phyloP scores from a whole-genome alignment of 1,140 invertebrate genomes.

The Bombyx mandarina region DNA sequence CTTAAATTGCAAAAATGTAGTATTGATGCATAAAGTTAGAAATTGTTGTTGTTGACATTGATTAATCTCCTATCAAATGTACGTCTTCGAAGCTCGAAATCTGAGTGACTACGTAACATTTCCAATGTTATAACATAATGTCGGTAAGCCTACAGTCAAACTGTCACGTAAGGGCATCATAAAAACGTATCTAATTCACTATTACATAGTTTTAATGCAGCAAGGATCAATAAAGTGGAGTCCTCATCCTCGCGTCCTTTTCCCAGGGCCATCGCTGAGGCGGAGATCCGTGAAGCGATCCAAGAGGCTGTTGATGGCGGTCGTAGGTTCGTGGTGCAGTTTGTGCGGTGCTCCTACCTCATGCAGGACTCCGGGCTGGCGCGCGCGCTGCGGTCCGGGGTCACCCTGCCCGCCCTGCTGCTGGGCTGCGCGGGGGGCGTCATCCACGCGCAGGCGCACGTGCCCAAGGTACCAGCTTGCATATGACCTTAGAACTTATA shows the following conservation, averaged over 20 bases:
- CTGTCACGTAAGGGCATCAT: too few species aligned
- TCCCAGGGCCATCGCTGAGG: slow-evolving; percentile 41
- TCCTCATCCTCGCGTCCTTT: not conserved
- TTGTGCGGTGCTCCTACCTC: slow-evolving; percentile 59
- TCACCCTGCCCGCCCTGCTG: slow-evolving; percentile 1
- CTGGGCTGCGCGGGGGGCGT: slow-evolving; percentile 6
- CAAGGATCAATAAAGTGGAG: not conserved
- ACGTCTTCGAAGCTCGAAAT: too few species aligned
- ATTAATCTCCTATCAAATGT: too few species aligned
- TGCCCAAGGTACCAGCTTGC: slow-evolving; percentile 9
- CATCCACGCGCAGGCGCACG: slow-evolving; percentile 6
- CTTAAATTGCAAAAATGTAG: too few species aligned
- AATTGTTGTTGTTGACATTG: too few species aligned
- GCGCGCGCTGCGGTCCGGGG: slow-evolving; percentile 23
- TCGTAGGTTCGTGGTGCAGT: slow-evolving; percentile 51
- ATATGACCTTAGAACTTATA: too few species aligned
- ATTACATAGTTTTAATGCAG: too few species aligned
- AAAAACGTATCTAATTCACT: too few species aligned
- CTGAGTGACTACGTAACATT: too few species aligned
- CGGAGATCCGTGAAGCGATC: slow-evolving; percentile 38
- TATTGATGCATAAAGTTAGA: too few species aligned
- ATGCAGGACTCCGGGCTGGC: slow-evolving; percentile 32
- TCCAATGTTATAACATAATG: too few species aligned
- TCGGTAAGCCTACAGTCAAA: too few species aligned
- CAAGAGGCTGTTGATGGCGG: slow-evolving; percentile 22